Evolutionary conservation across 2,888 invertebrate genomes (phyloP), one percentile per base, ranked within the genome.

Genomic region (Arrhopalites spinosus): DNA sequence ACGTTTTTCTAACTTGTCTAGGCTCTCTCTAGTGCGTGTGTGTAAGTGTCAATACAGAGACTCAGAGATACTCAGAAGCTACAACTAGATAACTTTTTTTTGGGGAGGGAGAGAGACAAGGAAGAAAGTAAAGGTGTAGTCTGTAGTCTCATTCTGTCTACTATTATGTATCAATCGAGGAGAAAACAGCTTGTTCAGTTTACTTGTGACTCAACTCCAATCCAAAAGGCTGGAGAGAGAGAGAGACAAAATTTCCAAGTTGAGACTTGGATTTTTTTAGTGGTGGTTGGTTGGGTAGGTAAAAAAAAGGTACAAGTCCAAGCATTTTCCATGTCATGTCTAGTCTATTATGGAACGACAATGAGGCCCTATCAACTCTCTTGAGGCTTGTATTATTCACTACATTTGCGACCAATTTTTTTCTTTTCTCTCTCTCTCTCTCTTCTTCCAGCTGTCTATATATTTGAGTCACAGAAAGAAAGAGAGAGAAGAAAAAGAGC

Each of bases 351-450:
- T 66, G 66, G 36, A 43, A 66, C 66, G 66, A 66, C 66, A 66
- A 66, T 66, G 45, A 66, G 66, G 36, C 45, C 66, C 66, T 66
- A 66, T 66, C 59, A 74, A 74, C 25, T 74, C 74, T 74, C 74
- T 45, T 36, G 68, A 68, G 68, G 61, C 73, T 73, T 74, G 61
- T 74, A 74, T 74, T 74, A 74, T 74, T 74, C 74, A 74, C 47
- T 61, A 74, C 67, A 59, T 68, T 68, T 56, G 50, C 29, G 50
- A 66, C 73, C 29, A 59, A 74, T 50, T 74, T 74, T 68, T 74
- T 63, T n/a, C 36, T 47, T 50, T 61, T 45, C 43, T 23, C 45
- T 67, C 17, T 15, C 45, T 30, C 23, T 47, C 17, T 66, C 30
- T n/a, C 17, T 66, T 66, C 36, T 63, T n/a, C n/a, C 64, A 30